A percentile compares a stretch with the other conserved stretches of the same genome.
These are phyloP conservation scores for Folsomia candida DNA, from an alignment of 2,888 invertebrate species.

Conservation along the genomic window DNA sequence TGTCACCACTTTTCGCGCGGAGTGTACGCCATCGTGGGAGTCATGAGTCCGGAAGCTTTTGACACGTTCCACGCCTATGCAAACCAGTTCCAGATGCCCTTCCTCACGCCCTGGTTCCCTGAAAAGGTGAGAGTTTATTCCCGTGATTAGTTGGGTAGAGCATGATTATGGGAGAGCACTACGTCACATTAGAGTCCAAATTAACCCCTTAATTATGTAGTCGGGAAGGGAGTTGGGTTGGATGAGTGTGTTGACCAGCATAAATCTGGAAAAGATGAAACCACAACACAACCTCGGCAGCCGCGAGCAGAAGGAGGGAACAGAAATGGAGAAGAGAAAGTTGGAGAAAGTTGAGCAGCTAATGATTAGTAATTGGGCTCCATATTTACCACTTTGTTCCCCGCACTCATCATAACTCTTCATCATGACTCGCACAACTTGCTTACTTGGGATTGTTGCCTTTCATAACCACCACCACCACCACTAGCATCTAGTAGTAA, in stretches of 20 bases:
- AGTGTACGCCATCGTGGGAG: slow-evolving; percentile 84
- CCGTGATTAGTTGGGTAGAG: too few relatives aligned
- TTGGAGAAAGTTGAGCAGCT: neutral
- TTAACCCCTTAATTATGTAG: too few relatives aligned
- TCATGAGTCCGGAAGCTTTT: slow-evolving; percentile 86
- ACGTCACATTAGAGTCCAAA: too few relatives aligned
- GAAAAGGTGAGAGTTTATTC: slow-evolving; percentile 76
- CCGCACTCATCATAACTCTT: neutral
- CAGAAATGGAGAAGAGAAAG: too few relatives aligned
- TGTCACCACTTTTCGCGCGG: slow-evolving; percentile 87
- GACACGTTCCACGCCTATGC: slow-evolving; percentile 90
- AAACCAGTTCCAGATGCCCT: slow-evolving; percentile 93
- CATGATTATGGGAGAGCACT: too few relatives aligned
- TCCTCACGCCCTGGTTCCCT: slow-evolving; percentile 90
- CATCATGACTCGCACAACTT: neutral
- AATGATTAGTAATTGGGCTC: neutral
- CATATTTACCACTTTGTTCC: neutral
- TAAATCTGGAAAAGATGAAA: neutral
- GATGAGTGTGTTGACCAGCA: neutral
- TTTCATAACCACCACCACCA: too few relatives aligned
- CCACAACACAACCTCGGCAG: neutral
- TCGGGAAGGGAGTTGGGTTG: too few relatives aligned
- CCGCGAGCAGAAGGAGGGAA: too few relatives aligned
- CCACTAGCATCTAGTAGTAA: too few relatives aligned
- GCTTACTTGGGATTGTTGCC: neutral